A percentile compares a stretch with the other conserved stretches of the same genome.
These are phyloP conservation scores for Sesia apiformis DNA, from an alignment of 2,888 invertebrate genomes.

Conservation along the genomic window DNA sequence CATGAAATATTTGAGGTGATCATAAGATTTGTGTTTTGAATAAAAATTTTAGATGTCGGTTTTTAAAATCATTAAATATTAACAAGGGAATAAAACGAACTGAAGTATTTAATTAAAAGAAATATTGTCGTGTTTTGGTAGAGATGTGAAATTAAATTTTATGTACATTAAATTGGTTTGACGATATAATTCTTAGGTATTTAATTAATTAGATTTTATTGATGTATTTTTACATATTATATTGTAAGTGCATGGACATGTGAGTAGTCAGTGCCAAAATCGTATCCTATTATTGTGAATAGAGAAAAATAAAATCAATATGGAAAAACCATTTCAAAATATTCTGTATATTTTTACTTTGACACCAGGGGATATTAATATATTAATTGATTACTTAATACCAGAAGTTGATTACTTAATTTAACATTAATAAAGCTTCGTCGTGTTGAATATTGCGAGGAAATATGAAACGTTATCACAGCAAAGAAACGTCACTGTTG, in stretches of 20 bases:
- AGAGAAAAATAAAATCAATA: not conserved
- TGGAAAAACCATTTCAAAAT: not conserved
- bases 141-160: conserved; percentile 32
- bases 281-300: not conserved
- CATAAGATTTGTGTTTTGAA: conserved; percentile 8
- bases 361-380: no score
- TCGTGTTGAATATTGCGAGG: no score
- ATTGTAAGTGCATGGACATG: conserved; percentile 12
- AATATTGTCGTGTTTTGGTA: conserved; percentile 45
- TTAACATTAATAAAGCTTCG: no score
- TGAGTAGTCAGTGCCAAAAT: conserved; percentile 17
- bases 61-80: conserved; percentile 42
- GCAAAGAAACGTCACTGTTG: no score
- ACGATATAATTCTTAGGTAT: conserved; percentile 21
- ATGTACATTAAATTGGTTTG: conserved; percentile 13
- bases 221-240: conserved; percentile 30
- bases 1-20: conserved; percentile 17
- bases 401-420: no score
- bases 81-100: conserved; percentile 66
- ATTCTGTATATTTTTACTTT: not conserved
- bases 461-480: no score
- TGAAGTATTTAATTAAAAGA: conserved; percentile 52
- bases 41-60: conserved; percentile 31
- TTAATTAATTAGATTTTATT: conserved; percentile 3
- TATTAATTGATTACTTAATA: no score